Conservation (phyloP, 2,797 vertebrate species). For the Coregonus suidteri region DNA sequence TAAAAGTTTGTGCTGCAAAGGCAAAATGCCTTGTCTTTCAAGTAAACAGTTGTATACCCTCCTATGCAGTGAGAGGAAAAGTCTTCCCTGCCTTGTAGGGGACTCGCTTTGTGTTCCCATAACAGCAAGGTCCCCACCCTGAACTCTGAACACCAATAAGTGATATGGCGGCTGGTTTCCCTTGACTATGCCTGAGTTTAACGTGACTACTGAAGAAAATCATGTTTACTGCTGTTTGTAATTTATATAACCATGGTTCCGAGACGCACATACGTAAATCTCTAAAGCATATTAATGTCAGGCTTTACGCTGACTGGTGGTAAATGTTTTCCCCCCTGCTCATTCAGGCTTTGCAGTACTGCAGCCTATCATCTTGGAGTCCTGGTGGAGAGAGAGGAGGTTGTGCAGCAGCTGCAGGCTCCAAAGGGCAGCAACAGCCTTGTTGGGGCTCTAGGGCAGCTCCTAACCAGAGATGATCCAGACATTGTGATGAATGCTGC, state of each 20-base stretch:
- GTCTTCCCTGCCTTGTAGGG: too few relatives aligned
- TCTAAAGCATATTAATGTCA: not conserved
- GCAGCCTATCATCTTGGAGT: constrained; percentile 50
- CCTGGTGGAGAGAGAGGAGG: constrained; percentile 48
- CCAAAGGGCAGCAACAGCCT: constrained; percentile 25
- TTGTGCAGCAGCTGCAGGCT: constrained; percentile 34
- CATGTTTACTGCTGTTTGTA: constrained; percentile 9
- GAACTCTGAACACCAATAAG: constrained; percentile 16
- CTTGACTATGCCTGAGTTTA: constrained; percentile 11
- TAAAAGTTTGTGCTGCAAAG: not conserved
- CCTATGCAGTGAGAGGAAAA: too few relatives aligned
- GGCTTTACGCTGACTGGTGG: not conserved
- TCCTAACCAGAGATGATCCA: constrained; percentile 50
- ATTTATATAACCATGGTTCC: constrained; percentile 5
- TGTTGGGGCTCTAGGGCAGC: constrained; percentile 41
- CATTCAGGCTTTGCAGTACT: constrained; percentile 50
- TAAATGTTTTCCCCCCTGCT: not conserved
- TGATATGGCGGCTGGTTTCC: not conserved
- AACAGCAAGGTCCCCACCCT: constrained; percentile 29
- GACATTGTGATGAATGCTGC: constrained; percentile 60
- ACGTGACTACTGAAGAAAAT: not conserved
- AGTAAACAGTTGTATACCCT: too few relatives aligned
- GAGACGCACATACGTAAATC: not conserved
- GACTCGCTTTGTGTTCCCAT: not conserved
- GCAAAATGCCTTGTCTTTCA: too few relatives aligned